Conservation (phyloP, 2,888 invertebrate species). For the Lasioglossum figueresi region DNA sequence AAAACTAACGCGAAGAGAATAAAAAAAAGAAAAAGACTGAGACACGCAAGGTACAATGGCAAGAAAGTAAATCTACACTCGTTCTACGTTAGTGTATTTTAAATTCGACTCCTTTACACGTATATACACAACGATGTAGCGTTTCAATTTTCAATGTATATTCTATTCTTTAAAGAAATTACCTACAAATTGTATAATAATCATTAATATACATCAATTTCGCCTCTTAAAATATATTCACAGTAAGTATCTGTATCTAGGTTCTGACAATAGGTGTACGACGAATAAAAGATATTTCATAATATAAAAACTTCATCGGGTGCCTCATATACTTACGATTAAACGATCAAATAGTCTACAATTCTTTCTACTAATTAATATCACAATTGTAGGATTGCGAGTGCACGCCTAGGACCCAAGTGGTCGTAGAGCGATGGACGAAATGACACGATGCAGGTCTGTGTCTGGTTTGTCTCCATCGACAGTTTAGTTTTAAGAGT, state of each 20-base stretch:
- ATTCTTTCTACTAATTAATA: constrained; percentile 37
- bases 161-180: constrained; percentile 28
- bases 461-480: too few species aligned
- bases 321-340: neutral
- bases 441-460: too few species aligned
- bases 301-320: constrained; percentile 35
- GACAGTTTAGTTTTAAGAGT: too few species aligned
- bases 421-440: too few species aligned
- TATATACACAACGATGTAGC: constrained; percentile 36
- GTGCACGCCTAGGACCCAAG: too few species aligned
- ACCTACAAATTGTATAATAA: constrained; percentile 26
- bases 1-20: constrained; percentile 75
- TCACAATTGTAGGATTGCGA: too few species aligned
- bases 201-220: constrained; percentile 47
- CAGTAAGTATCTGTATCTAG: constrained; percentile 32
- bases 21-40: neutral
- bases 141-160: constrained; percentile 32
- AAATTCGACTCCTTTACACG: constrained; percentile 27
- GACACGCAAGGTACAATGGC: neutral
- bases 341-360: constrained; percentile 14
- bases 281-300: constrained; percentile 35
- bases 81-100: constrained; percentile 7
- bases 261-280: constrained; percentile 5
- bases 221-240: constrained; percentile 52
- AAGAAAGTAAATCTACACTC: constrained; percentile 8